Evolutionary conservation across 2,888 invertebrate species (phyloP), one percentile per base, ranked within the genome.

Genomic region (Caenorhabditis drosophilae): DNA sequence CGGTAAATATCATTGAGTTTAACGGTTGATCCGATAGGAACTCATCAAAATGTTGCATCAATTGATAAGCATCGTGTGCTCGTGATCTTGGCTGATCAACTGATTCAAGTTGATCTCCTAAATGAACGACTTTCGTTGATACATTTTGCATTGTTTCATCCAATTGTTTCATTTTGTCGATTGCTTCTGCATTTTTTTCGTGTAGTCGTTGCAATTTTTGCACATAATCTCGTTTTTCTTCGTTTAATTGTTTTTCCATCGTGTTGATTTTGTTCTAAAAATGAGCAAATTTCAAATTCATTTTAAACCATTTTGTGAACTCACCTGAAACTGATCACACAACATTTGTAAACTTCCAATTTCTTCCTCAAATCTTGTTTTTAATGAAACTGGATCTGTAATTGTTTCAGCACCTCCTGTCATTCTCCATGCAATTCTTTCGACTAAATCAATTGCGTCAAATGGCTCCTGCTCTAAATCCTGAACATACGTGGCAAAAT

Each of bases 31-130:
- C 89, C 53, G 90, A 90, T 3, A 96, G 87, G 84, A 97, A 97
- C 83, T 94, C 94, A 2, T 91, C 90, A 85, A 97, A 91, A 84
- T 92, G 90, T 56, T 90, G 90, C 87, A 98, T 90, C 23, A 98
- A 85, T 81, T 92, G 91, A 79, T 94, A 90, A 0, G 97, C 97
- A 81, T 98, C 97, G 0, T 92, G 92, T 0, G 95, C 93, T 59
- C 97, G 87, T 16, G 94, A 91, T 56, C 98, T 48, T 4, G 75
- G 75, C 38, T 71, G 71, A 58, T 75, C 68, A 18, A 73, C 75
- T 70, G 92, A 94, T 80, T 98, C 97, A 42, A 98, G 87, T 84
- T 98, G 97, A 85, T 97, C 97, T 0, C 97, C 98, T n/a, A 98
- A 88, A 85, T 97, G 96, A 45, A 97, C 89, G 0, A 98, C 97